Evolutionary conservation across 2,888 invertebrate genomes (phyloP), one percentile per base, ranked within the genome.

Genomic region (Habroteleia sp.): DNA sequence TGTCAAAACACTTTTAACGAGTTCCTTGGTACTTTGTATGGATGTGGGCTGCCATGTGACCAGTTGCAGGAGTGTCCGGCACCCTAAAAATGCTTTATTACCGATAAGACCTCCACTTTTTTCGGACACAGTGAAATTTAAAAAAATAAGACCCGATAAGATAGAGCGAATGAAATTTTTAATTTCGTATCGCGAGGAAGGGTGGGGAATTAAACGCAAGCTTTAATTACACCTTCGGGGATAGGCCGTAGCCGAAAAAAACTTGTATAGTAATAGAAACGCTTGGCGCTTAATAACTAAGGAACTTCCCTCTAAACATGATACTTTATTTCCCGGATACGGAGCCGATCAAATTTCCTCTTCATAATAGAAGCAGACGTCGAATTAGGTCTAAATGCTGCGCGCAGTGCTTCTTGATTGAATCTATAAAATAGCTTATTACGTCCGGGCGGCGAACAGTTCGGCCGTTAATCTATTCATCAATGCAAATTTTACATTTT

Each of bases 311-410:
- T 29, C 14, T 35, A 27, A 60, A 71, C 41, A 13, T 14, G 71
- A 71, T 71, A 72, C 58, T 65, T 65, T 65, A 58, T 72, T 72
- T 58, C 63, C 72, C 72, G 72, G 63, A 72, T 72, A 72, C 37
- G 20, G 16, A 41, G 41, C 35, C 11, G 63, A 72, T 72, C 63
- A 56, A 72, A 63, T 72, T 72, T 63, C 71, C 56, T 72, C 27
- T 20, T 48, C 29, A 41, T 72, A 63, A 72, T 72, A 54, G 63
- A 63, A 60, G 42, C 58, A 48, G 50, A 58, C 52, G 23, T 31
- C 42, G 58, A 50, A 65, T 73, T 65, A 56, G 65, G 56, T 52
- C 58, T 73, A 65, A 72, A 58, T 42, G 60, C 54, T 37, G 23
- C 52, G 52, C 5, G 23, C 48, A 58, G 17, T 63, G 29, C 44